These are phyloP conservation scores for Phalacrocorax aristotelis DNA, from an alignment of 2,113 vertebrate species.

Conservation along the genomic window DNA sequence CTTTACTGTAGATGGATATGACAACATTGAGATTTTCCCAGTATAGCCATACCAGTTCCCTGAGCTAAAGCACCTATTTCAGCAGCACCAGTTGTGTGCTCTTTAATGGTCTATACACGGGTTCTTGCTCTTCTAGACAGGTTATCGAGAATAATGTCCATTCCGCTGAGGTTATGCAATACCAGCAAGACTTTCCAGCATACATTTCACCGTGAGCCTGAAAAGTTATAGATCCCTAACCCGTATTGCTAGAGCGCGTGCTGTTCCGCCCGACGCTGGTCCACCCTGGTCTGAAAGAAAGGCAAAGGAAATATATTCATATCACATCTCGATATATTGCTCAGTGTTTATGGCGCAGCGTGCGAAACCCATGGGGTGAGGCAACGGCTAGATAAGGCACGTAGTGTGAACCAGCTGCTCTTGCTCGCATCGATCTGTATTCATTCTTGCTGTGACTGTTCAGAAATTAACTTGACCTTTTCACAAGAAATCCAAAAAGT, in stretches of 20 bases:
- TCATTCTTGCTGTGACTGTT: not conserved
- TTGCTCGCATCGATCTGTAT: fast-evolving
- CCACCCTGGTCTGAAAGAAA: not conserved
- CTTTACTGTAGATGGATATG: fast-evolving
- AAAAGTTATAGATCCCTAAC: not conserved
- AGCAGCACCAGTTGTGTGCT: not conserved
- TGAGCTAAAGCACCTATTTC: not conserved
- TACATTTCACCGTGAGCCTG: not conserved
- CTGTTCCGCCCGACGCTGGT: fast-evolving
- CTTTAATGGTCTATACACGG: fast-evolving
- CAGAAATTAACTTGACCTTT: not conserved
- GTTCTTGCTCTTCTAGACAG: not conserved
- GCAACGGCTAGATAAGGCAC: fast-evolving
- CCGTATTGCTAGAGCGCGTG: fast-evolving
- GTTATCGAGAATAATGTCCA: fast-evolving
- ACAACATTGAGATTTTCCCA: not conserved
- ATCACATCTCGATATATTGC: fast-evolving
- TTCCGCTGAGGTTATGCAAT: fast-evolving
- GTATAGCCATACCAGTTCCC: not conserved
- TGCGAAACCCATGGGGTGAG: fast-evolving
- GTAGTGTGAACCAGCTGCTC: not conserved
- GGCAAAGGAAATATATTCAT: not conserved
- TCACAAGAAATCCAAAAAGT: not conserved
- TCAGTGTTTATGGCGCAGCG: fast-evolving
- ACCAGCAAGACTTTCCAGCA: not conserved